These are phyloP conservation scores for Pleuronectes platessa DNA, from an alignment of 2,113 vertebrate genomes.

Conservation along the genomic window DNA sequence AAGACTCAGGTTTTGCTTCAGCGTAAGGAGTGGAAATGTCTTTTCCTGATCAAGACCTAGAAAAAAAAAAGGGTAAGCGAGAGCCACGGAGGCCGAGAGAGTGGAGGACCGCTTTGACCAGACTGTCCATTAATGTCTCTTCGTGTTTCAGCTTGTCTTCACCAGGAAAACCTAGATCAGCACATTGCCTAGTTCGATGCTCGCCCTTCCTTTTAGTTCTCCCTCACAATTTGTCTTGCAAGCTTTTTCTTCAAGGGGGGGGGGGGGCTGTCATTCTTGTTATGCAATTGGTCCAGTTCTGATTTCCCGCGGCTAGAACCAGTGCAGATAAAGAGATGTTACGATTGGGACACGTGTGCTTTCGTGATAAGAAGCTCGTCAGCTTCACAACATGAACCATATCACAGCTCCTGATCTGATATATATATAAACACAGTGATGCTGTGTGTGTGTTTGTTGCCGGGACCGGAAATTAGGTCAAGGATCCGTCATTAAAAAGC, in stretches of 20 bases:
- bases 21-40: conserved; percentile 12
- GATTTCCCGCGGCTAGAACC: conserved; percentile 15
- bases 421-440: not conserved
- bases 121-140: conserved; percentile 40
- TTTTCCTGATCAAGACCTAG: conserved; percentile 13
- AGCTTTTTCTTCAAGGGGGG: conserved; percentile 20
- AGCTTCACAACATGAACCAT: conserved; percentile 15
- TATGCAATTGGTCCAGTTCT: conserved; percentile 18
- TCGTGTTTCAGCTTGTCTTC: conserved; percentile 7
- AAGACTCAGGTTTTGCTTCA: conserved; percentile 18
- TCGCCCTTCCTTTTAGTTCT: not conserved
- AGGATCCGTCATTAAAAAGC: conserved; percentile 36
- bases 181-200: conserved; percentile 16
- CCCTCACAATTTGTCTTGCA: conserved; percentile 1
- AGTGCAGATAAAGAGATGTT: not conserved
- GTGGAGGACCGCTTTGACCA: not conserved
- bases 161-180: conserved; percentile 28
- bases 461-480: conserved; percentile 35
- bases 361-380: conserved; percentile 27
- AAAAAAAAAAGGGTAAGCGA: not conserved
- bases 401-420: conserved; percentile 31
- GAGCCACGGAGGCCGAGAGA: conserved; percentile 2
- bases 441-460: conserved; percentile 26
- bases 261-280: not conserved
- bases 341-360: conserved; percentile 7